Conservation (phyloP, 2,797 vertebrate genomes). For the Myiothlypis coronata region DNA sequence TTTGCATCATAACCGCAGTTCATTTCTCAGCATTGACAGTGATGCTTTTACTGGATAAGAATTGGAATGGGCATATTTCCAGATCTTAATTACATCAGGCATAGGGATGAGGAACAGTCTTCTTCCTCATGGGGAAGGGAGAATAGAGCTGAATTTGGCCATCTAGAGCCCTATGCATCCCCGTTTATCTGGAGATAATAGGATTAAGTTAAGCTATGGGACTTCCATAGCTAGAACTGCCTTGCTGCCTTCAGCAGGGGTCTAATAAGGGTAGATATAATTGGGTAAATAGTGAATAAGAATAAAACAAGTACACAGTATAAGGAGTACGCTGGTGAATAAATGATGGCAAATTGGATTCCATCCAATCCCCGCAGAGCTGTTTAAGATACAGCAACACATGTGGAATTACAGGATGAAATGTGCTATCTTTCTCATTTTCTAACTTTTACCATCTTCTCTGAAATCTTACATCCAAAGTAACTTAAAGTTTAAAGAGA, state of each 20-base stretch:
- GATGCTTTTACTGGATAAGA: slow-evolving; percentile 72
- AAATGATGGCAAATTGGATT: slow-evolving; percentile 77
- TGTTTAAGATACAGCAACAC: slow-evolving; percentile 51
- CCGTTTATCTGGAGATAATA: slow-evolving; percentile 79
- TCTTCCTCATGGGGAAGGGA: slow-evolving; percentile 60
- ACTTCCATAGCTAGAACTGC: slow-evolving; percentile 74
- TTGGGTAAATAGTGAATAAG: slow-evolving; percentile 77
- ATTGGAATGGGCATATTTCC: slow-evolving; percentile 77
- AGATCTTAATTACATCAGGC: slow-evolving; percentile 82
- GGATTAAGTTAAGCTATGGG: slow-evolving; percentile 80
- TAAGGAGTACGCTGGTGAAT: slow-evolving; percentile 70
- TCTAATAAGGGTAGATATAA: slow-evolving; percentile 82
- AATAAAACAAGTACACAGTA: slow-evolving; percentile 65
- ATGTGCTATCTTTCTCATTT: background rate
- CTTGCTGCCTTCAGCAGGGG: slow-evolving; percentile 77
- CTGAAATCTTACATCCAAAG: slow-evolving; percentile 1
- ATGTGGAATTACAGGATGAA: slow-evolving; percentile 49
- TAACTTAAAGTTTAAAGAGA: slow-evolving; percentile 10
- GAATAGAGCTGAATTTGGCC: slow-evolving; percentile 71
- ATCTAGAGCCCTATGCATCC: slow-evolving; percentile 68
- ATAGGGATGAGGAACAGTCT: slow-evolving; percentile 64
- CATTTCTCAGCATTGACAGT: slow-evolving; percentile 75
- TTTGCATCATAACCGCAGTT: slow-evolving; percentile 74
- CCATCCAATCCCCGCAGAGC: slow-evolving; percentile 65
- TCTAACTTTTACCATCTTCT: slow-evolving; percentile 13